phyloP scores from a whole-genome alignment of 2,888 invertebrate genomes.

The Trichopria drosophilae region DNA sequence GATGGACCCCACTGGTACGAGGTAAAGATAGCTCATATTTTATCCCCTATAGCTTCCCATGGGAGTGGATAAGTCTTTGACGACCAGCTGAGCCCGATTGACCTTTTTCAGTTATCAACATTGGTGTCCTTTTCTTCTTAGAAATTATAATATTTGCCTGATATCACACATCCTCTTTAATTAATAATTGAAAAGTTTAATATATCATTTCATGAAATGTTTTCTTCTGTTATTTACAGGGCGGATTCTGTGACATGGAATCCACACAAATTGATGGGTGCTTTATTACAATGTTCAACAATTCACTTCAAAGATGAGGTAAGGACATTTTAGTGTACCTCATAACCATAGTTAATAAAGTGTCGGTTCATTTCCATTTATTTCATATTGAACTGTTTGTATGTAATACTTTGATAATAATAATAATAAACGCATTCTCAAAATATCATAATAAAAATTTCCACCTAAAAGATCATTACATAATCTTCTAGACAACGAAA shows the following conservation, averaged over 20 bases:
- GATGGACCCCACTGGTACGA: constrained; percentile 47
- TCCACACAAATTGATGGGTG: constrained; percentile 99
- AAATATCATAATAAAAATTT: too few species aligned
- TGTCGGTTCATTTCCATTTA: too few species aligned
- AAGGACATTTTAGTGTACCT: constrained; percentile 60
- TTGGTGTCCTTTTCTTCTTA: neutral
- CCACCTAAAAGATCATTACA: too few species aligned
- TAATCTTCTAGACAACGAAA: too few species aligned
- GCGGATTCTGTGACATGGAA: constrained; percentile 98
- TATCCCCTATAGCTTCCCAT: constrained; percentile 48
- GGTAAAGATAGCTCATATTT: constrained; percentile 46
- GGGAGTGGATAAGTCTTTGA: constrained; percentile 47
- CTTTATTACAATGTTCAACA: constrained; percentile 94
- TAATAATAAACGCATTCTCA: too few species aligned
- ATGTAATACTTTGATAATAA: too few species aligned
- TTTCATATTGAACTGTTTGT: too few species aligned
- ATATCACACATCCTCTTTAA: neutral
- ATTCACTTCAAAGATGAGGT: constrained; percentile 97
- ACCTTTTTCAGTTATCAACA: constrained; percentile 36
- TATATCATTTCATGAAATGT: neutral
- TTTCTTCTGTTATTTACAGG: constrained; percentile 62
- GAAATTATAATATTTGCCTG: neutral
- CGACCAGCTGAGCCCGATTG: constrained; percentile 49
- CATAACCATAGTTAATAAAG: too few species aligned
- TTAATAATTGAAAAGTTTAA: constrained; percentile 7